Evolutionary conservation across 1,140 invertebrate species (phyloP), one percentile per base, ranked within the genome.

Genomic region (Micrasema minimum): DNA sequence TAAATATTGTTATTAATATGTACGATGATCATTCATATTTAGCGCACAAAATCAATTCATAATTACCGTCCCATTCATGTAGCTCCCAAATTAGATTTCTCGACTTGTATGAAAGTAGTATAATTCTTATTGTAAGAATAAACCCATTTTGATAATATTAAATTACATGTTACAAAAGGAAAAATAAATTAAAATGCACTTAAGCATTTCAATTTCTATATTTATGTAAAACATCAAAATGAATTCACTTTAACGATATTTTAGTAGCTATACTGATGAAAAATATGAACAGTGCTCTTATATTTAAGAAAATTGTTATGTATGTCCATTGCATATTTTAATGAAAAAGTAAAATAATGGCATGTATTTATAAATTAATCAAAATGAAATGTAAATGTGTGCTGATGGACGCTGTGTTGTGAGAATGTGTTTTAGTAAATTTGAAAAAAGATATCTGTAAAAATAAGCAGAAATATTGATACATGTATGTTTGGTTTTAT

Each of bases 301-400:
- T 59, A 59, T 38, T 18, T 59, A 41, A 20, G 55, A 41, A 59
- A 31, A 59, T 59, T 41, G 35, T 41, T 59, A 59, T 59, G 9
- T 16, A 22, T 59, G 55, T 59, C 55, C 55, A 59, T 59, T 59
- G 37, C 37, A 41, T 59, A 55, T n/a, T 31, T 59, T 59, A 23
- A 53, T 26, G 50, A 53, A 12, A 53, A 18, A 18, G 18, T 48
- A 48, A 9, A 48, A 20, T 9, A 48, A 48, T 6, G 18, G 11
- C 11, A n/a, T n/a, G 43, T 11, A 20, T 11, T 16, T 5, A 20
- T 2, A 1, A 20, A 43, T 2, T 16, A 10, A 22, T 10, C 11
- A 22, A 22, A 6, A 48, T 22, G 46, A 20, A 48, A 2, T 16
- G 43, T 14, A 14, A 45, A 45, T 20, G 20, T 18, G 11, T 20